These are phyloP conservation scores for Fringilla coelebs DNA, from an alignment of 2,797 vertebrate genomes.

Conservation along the genomic window DNA sequence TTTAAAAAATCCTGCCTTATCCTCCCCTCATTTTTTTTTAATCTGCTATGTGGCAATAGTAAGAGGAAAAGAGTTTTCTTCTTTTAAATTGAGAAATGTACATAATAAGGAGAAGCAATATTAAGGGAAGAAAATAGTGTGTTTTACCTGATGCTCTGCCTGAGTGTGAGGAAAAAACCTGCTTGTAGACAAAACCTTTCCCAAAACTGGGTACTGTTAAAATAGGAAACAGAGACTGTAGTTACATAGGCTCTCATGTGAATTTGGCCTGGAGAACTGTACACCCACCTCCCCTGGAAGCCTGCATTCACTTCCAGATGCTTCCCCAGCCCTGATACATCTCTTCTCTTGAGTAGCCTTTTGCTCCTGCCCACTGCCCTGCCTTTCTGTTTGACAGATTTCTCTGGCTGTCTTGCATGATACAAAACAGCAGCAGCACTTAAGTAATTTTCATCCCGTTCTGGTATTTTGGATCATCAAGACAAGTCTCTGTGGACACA, in stretches of 20 bases:
- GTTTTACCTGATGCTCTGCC: neutral
- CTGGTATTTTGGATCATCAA: neutral
- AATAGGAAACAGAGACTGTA: neutral
- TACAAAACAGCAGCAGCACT: neutral
- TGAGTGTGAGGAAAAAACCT: neutral
- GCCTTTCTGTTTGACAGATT: neutral
- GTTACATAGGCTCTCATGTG: fast-evolving
- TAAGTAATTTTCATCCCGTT: neutral
- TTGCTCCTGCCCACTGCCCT: neutral
- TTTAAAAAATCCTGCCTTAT: neutral
- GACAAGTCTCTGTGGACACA: neutral
- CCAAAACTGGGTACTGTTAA: neutral
- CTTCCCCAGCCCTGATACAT: neutral
- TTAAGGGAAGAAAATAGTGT: neutral
- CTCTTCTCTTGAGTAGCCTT: neutral
- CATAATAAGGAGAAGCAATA: neutral
- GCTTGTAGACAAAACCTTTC: neutral
- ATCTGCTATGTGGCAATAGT: neutral
- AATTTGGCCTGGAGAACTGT: neutral
- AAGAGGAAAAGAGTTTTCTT: neutral
- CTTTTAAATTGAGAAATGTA: neutral
- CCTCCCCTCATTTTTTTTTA: neutral
- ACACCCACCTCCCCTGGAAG: neutral
- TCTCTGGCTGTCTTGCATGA: neutral
- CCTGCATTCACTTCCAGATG: neutral